These are phyloP conservation scores for Notechis scutatus DNA, from an alignment of 2,113 vertebrate genomes.

Conservation along the genomic window DNA sequence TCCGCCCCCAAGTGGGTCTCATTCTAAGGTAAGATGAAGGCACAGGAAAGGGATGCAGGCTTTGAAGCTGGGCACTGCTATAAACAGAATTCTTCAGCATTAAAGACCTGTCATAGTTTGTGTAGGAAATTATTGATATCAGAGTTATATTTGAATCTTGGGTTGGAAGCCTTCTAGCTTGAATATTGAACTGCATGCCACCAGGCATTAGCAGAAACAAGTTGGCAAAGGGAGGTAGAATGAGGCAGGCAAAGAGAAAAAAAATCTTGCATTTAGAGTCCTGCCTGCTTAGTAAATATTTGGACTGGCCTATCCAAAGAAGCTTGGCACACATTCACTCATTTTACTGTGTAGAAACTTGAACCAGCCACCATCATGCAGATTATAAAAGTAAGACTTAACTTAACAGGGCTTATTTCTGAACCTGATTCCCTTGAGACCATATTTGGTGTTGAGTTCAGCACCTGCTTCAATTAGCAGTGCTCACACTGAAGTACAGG, in stretches of 20 bases:
- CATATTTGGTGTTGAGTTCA: background rate
- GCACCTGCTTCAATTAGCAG: background rate
- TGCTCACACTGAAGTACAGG: background rate
- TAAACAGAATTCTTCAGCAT: background rate
- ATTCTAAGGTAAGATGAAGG: background rate
- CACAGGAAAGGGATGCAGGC: background rate
- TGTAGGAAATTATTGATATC: background rate
- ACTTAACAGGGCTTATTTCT: background rate
- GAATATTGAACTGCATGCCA: background rate
- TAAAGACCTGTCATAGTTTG: background rate
- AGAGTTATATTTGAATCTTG: background rate
- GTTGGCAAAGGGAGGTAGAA: background rate
- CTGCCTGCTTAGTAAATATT: background rate
- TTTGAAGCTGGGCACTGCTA: background rate
- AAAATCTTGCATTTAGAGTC: background rate
- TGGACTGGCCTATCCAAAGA: background rate
- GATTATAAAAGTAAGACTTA: background rate
- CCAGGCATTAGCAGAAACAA: background rate
- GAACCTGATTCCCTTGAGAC: background rate
- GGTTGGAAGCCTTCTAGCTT: background rate
- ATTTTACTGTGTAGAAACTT: background rate
- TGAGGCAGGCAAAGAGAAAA: background rate
- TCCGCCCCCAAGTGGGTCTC: background rate
- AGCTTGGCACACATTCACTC: background rate
- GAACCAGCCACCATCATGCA: background rate